These are phyloP conservation scores for Tretioscincus oriximinensis DNA, from an alignment of 2,113 vertebrate species.

Conservation along the genomic window DNA sequence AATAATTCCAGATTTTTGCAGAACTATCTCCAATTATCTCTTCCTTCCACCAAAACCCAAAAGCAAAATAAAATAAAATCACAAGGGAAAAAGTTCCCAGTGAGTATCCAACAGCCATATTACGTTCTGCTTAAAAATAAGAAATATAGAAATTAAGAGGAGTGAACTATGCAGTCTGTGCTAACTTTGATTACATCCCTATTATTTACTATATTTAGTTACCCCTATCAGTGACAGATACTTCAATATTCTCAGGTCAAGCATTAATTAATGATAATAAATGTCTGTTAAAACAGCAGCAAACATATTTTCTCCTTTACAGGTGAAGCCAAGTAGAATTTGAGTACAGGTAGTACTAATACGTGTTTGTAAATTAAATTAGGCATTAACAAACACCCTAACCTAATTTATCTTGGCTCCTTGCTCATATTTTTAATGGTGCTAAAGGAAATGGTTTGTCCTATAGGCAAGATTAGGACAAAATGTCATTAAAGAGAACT, in stretches of 20 bases:
- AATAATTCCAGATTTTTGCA: neutral
- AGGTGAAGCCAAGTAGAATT: neutral
- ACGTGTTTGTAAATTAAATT: neutral
- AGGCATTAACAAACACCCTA: neutral
- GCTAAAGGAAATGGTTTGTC: neutral
- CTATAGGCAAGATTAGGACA: neutral
- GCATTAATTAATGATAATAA: slow-evolving; percentile 3
- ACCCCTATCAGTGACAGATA: neutral
- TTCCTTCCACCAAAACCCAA: neutral
- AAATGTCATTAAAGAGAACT: neutral
- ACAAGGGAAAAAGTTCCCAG: neutral
- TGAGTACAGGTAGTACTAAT: neutral
- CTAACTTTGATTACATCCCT: neutral
- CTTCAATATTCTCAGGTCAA: neutral
- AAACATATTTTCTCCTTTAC: neutral
- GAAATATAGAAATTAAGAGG: neutral
- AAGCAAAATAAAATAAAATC: neutral
- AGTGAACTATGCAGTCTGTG: neutral
- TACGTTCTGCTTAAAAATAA: neutral
- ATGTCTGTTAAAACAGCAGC: slow-evolving; percentile 3
- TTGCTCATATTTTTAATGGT: neutral
- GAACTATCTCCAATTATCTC: neutral
- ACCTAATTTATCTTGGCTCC: slow-evolving; percentile 4
- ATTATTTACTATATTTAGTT: neutral
- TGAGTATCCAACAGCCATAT: neutral